phyloP scores from a whole-genome alignment of 2,113 vertebrate species.

The Dryoscopus gambensis region DNA sequence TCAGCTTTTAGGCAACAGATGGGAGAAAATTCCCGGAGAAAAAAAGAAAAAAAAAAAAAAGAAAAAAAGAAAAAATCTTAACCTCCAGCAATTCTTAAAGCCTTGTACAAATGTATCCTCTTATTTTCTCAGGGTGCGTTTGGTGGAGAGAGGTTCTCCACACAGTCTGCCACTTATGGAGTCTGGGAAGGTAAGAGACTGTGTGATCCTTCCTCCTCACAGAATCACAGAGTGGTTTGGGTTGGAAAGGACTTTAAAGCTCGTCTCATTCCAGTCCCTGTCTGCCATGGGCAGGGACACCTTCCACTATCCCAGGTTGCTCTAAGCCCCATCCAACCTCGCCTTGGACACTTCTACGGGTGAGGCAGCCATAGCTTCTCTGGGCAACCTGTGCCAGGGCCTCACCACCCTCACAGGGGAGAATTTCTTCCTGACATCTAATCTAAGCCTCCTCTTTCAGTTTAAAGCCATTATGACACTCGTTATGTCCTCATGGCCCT shows the following conservation, averaged over 20 bases:
- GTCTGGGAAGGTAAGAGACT: conserved; percentile 88
- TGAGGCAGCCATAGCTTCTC: not conserved
- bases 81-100: not conserved
- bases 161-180: conserved; percentile 94
- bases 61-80: not conserved
- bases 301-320: not conserved
- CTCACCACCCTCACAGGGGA: too few species aligned
- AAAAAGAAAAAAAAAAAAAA: not conserved
- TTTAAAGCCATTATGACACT: not conserved
- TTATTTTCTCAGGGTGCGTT: conserved; percentile 81
- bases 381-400: not conserved
- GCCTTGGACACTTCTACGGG: not conserved
- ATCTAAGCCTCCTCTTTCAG: not conserved
- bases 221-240: not conserved
- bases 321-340: accelerated
- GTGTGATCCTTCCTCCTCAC: not conserved
- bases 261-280: not conserved
- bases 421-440: not conserved
- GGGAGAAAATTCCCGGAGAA: not conserved
- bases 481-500: not conserved
- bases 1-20: not conserved
- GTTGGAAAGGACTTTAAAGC: not conserved
- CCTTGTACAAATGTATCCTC: not conserved
- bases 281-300: not conserved
- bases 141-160: conserved; percentile 94